Percentiles rank a stretch among this genome's conserved stretches.
Evolutionary conservation across 2,797 vertebrate species (phyloP).

Genomic region (Spinus olivaceus): DNA sequence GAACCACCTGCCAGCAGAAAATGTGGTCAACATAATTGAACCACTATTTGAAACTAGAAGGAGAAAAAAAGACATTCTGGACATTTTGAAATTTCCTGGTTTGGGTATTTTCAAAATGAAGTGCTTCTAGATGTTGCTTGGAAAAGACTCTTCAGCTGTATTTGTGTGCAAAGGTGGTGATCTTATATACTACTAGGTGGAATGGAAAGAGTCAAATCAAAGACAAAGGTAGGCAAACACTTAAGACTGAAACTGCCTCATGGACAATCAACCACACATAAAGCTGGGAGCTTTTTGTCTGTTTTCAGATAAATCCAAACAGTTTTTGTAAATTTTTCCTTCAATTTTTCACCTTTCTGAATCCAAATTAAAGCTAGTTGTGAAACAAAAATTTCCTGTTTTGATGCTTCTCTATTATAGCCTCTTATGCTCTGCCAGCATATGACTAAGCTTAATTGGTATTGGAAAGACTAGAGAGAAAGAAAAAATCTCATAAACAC

Average conservation of each 20-base stretch:
- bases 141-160: background rate
- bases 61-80: background rate
- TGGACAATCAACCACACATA: background rate
- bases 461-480: background rate
- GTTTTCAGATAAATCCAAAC: background rate
- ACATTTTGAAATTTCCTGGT: background rate
- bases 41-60: background rate
- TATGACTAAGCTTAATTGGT: background rate
- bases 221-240: background rate
- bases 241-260: background rate
- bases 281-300: background rate
- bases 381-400: background rate
- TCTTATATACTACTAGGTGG: background rate
- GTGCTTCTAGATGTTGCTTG: background rate
- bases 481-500: slow-evolving; percentile 31
- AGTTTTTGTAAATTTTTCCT: background rate
- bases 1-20: background rate
- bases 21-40: background rate
- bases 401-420: background rate
- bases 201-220: background rate
- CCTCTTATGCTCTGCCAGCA: background rate
- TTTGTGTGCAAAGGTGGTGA: background rate
- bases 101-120: background rate
- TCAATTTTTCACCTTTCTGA: background rate
- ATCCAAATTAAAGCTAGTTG: background rate